phyloP scores from a whole-genome alignment of 2,113 vertebrate species.

The Oryctolagus cuniculus region DNA sequence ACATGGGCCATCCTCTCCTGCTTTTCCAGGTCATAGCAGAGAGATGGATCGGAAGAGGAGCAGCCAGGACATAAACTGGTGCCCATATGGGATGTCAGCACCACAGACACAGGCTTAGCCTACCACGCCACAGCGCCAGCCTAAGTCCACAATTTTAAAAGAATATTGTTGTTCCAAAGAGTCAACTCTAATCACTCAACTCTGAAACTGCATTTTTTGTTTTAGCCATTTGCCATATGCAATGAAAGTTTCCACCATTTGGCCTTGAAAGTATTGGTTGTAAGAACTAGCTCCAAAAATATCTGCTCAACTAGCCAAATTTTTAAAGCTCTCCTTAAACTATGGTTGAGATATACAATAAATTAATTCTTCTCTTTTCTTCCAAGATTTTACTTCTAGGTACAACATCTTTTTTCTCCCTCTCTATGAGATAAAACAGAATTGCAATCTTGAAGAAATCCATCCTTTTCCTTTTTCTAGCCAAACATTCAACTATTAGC shows the following conservation, averaged over 20 bases:
- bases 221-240: background rate
- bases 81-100: too few species aligned
- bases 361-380: slow-evolving; percentile 40
- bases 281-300: background rate
- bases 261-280: background rate
- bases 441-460: background rate
- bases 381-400: background rate
- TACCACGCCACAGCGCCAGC: too few species aligned
- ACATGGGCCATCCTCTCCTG: too few species aligned
- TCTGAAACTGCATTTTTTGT: slow-evolving; percentile 22
- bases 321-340: background rate
- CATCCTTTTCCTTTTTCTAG: background rate
- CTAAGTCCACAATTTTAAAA: slow-evolving; percentile 50
- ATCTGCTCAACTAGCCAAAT: background rate
- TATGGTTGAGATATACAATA: slow-evolving; percentile 23
- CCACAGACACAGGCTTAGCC: too few species aligned
- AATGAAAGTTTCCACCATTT: slow-evolving; percentile 11
- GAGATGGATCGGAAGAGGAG: too few species aligned
- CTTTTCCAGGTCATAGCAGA: too few species aligned
- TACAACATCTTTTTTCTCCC: background rate
- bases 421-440: background rate
- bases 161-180: background rate
- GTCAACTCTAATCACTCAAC: background rate
- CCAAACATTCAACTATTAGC: background rate
- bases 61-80: too few species aligned